Evolutionary conservation across 2,113 vertebrate species (phyloP).

Genomic region (Nibea albiflora): DNA sequence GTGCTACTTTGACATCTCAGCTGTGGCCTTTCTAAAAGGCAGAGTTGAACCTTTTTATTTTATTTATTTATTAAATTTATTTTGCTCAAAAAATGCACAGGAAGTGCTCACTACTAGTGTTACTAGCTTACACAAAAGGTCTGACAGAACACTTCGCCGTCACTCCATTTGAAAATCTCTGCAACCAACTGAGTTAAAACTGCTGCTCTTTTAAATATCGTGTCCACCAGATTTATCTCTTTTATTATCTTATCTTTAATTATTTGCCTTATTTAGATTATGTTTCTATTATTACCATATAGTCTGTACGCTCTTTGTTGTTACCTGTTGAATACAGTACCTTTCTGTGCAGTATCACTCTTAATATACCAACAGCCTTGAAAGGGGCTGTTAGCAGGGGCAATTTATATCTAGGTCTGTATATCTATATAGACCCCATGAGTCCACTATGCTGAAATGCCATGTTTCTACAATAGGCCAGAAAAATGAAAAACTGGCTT

Average conservation of each 20-base stretch:
- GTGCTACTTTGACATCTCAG: background rate
- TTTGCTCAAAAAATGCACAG: background rate
- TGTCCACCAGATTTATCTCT: background rate
- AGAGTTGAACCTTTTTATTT: background rate
- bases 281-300: background rate
- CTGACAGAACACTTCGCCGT: background rate
- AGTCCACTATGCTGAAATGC: no score
- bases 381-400: no score
- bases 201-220: background rate
- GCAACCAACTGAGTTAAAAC: no score
- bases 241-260: no score
- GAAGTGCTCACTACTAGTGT: background rate
- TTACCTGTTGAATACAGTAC: background rate
- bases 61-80: background rate
- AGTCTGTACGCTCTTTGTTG: background rate
- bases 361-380: no score
- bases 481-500: no score
- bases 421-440: no score
- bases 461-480: no score
- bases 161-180: no score
- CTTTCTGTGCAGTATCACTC: no score
- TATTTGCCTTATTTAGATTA: background rate
- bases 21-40: background rate
- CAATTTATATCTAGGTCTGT: no score
- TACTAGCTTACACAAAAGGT: background rate